Evolutionary conservation across 2,797 vertebrate genomes (phyloP).

Genomic region (Mormyrops attenuatus): DNA sequence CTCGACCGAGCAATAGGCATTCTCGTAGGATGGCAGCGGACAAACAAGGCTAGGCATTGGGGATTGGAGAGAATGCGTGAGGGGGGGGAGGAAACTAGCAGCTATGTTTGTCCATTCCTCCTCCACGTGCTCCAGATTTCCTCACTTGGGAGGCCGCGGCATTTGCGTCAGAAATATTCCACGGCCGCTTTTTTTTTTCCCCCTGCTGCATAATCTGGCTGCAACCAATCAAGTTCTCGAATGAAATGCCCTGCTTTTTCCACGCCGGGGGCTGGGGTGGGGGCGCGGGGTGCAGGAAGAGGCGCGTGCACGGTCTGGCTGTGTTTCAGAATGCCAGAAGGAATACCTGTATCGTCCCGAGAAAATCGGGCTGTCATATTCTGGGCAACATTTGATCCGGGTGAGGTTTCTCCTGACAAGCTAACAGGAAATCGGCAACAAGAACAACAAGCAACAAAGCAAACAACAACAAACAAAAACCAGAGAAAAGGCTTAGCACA

Average conservation of each 20-base stretch:
- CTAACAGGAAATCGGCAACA: neutral
- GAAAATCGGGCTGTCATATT: neutral
- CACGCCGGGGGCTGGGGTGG: neutral
- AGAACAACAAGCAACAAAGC: neutral
- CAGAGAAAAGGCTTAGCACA: neutral
- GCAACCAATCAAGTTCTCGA: slow-evolving; percentile 3
- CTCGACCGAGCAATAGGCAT: neutral
- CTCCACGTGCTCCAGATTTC: slow-evolving; percentile 3
- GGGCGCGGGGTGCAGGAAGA: neutral
- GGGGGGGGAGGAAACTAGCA: neutral
- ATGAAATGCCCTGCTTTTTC: neutral
- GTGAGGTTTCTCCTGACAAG: neutral
- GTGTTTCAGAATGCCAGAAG: neutral
- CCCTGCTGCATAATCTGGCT: slow-evolving; percentile 4
- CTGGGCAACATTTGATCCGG: neutral
- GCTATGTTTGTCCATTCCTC: neutral
- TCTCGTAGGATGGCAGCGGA: neutral
- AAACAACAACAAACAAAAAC: neutral
- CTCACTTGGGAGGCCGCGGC: neutral
- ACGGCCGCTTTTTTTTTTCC: neutral
- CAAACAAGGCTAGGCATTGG: neutral
- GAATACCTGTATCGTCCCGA: neutral
- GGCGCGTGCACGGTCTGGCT: neutral
- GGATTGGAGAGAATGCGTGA: neutral
- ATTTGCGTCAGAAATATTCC: slow-evolving; percentile 14